Evolutionary conservation across 2,113 vertebrate genomes (phyloP).

Genomic region (Toxotes chatareus): DNA sequence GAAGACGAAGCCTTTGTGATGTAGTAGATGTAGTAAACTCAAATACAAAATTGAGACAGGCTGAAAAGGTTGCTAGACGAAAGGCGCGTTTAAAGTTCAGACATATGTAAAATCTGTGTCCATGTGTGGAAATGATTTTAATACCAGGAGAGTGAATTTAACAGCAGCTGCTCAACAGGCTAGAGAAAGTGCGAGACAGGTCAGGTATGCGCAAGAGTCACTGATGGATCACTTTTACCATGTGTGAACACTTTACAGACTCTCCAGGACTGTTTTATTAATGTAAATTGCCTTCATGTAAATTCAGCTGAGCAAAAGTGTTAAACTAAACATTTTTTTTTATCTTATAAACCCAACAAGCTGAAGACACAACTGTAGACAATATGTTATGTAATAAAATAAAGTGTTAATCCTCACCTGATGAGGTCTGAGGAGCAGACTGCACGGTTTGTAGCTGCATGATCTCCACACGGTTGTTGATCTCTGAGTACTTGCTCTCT

Average conservation of each 20-base stretch:
- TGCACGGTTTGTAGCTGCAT: constrained; percentile 95
- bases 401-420: constrained; percentile 87
- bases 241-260: constrained; percentile 11
- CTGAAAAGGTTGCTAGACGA: background rate
- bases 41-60: background rate
- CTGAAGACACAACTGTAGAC: background rate
- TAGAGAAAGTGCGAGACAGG: background rate
- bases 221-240: background rate
- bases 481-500: constrained; percentile 95
- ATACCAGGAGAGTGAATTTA: constrained; percentile 4
- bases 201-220: constrained; percentile 7
- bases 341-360: background rate
- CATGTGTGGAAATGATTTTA: background rate
- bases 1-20: background rate
- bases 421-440: constrained; percentile 89
- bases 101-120: constrained; percentile 3
- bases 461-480: constrained; percentile 95
- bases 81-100: constrained; percentile 6
- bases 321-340: background rate
- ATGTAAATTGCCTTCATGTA: background rate
- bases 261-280: background rate
- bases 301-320: background rate
- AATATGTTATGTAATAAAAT: no score
- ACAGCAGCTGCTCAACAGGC: constrained; percentile 19
- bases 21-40: background rate